Evolutionary conservation across 23 tunicate genomes (phyloP).

Genomic region (Trididemnum miniatum): DNA sequence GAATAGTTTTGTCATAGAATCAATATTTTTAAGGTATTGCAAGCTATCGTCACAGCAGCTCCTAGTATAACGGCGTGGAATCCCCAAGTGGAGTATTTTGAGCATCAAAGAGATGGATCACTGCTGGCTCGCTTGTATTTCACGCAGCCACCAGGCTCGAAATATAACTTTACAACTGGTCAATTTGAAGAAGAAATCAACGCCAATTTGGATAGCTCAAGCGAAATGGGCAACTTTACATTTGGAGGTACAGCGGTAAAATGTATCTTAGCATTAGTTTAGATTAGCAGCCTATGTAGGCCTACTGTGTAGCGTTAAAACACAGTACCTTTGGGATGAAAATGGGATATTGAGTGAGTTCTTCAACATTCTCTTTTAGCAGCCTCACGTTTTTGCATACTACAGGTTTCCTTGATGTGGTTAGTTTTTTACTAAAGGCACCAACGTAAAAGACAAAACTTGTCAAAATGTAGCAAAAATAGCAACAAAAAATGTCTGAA

Average conservation of each 20-base stretch:
- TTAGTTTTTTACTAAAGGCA: no score
- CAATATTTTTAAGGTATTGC: slow-evolving; percentile 4
- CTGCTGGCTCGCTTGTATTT: slow-evolving; percentile 33
- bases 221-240: background rate
- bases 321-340: no score
- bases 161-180: background rate
- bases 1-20: no score
- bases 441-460: background rate
- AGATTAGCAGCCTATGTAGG: no score
- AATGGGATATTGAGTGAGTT: no score
- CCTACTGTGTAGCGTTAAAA: no score
- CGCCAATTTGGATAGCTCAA: slow-evolving; percentile 8
- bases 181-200: slow-evolving; percentile 31
- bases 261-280: background rate
- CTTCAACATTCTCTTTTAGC: no score
- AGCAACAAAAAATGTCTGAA: background rate
- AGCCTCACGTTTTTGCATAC: no score
- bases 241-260: slow-evolving; percentile 30
- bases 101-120: slow-evolving; percentile 47
- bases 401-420: no score
- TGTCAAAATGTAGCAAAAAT: background rate
- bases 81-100: slow-evolving; percentile 62
- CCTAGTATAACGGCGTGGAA: background rate
- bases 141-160: background rate
- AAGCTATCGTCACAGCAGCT: background rate